These are phyloP conservation scores for Eilema griseolum DNA, from an alignment of 2,888 invertebrate species.

Conservation along the genomic window DNA sequence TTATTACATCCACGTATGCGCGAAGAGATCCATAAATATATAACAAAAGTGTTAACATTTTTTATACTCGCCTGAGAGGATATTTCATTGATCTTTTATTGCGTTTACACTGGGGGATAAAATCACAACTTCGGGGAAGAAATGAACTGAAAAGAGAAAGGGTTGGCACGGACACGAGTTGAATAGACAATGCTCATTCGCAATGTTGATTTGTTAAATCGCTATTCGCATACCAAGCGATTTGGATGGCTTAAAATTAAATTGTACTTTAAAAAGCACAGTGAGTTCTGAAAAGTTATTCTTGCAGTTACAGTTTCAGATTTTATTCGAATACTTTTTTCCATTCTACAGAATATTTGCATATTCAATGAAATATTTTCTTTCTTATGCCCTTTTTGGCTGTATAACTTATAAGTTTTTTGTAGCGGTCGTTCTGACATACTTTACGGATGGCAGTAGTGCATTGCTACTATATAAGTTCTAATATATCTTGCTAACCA, in stretches of 20 bases:
- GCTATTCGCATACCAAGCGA: constrained; percentile 72
- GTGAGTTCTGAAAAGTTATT: constrained; percentile 47
- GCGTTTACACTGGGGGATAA: constrained; percentile 68
- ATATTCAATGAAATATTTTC: constrained; percentile 22
- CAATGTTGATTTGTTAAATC: constrained; percentile 77
- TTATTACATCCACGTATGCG: constrained; percentile 11
- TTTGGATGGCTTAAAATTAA: constrained; percentile 62
- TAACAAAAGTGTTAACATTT: constrained; percentile 41
- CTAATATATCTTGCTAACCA: neutral
- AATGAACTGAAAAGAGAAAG: constrained; percentile 80
- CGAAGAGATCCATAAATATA: constrained; percentile 18
- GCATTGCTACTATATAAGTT: neutral
- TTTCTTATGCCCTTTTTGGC: constrained; percentile 15
- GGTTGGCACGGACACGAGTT: constrained; percentile 69
- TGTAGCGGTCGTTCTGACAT: neutral
- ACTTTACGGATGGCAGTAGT: constrained; percentile 7
- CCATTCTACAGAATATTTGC: constrained; percentile 17
- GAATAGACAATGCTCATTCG: constrained; percentile 71
- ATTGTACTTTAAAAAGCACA: constrained; percentile 57
- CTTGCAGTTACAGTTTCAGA: constrained; percentile 28
- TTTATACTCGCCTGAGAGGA: constrained; percentile 48
- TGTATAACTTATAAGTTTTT: constrained; percentile 16
- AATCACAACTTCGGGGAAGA: constrained; percentile 76
- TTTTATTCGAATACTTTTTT: constrained; percentile 26
- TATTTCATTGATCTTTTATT: constrained; percentile 72